Conservation (phyloP, 2,113 vertebrate genomes). For the Hippocampus abdominalis region DNA sequence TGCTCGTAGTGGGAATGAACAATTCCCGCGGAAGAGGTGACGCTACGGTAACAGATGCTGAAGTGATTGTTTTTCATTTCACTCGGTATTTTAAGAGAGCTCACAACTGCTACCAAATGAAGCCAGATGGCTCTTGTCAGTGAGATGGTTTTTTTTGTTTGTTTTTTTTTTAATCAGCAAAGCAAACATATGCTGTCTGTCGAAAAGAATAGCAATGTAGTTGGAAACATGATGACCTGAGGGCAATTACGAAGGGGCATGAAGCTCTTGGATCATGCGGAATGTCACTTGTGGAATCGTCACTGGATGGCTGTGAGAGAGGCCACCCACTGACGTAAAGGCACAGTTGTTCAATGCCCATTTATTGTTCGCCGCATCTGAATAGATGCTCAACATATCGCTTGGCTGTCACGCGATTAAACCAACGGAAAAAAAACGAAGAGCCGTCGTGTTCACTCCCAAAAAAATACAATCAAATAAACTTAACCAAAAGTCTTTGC, state of each 20-base stretch:
- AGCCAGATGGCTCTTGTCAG: not conserved
- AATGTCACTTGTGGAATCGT: not conserved
- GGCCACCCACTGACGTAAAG: too few relatives aligned
- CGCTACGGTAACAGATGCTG: not conserved
- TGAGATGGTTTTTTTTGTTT: not conserved
- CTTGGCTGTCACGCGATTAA: too few relatives aligned
- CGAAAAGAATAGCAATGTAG: not conserved
- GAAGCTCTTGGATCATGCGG: not conserved
- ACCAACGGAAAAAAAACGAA: too few relatives aligned
- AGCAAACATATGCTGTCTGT: not conserved
- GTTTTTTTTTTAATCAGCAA: not conserved
- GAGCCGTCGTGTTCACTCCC: too few relatives aligned
- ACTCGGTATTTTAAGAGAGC: not conserved
- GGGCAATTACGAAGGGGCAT: not conserved
- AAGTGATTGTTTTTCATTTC: not conserved
- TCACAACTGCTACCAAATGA: slow-evolving; percentile 1
- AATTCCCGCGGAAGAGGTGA: not conserved
- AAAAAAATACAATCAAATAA: too few relatives aligned
- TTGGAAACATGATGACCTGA: not conserved
- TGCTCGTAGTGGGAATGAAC: not conserved
- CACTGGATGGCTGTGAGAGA: not conserved
- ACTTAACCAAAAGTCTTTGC: too few relatives aligned
- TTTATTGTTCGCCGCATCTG: too few relatives aligned
- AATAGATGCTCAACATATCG: too few relatives aligned
- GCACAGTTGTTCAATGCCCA: too few relatives aligned